Evolutionary conservation across 2,113 vertebrate species (phyloP).

Genomic region (Miniopterus natalensis): DNA sequence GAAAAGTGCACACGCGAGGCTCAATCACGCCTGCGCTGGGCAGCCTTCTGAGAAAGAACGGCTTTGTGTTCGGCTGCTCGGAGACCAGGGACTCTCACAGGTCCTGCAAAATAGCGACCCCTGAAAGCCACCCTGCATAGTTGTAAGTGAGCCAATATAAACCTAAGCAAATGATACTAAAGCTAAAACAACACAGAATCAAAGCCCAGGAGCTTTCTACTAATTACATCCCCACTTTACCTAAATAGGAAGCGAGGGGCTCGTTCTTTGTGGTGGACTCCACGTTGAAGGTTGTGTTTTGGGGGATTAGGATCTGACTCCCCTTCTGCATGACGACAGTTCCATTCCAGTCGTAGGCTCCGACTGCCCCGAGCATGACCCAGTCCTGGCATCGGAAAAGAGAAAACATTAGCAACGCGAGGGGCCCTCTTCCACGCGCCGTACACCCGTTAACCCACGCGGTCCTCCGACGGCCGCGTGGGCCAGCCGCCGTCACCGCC

Average conservation of each 20-base stretch:
- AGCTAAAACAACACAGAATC: not conserved
- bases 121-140: not conserved
- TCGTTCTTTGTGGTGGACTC: constrained; percentile 89
- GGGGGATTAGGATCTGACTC: constrained; percentile 84
- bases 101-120: not conserved
- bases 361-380: constrained; percentile 96
- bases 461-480: not conserved
- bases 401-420: not conserved
- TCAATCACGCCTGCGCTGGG: not conserved
- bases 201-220: not conserved
- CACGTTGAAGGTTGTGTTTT: constrained; percentile 90
- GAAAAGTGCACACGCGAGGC: accelerated
- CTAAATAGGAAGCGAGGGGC: constrained; percentile 94
- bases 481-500: not conserved
- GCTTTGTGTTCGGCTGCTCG: not conserved
- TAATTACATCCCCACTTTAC: constrained; percentile 85
- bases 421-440: not conserved
- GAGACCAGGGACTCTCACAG: not conserved
- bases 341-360: constrained; percentile 98
- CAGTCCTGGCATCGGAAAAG: constrained; percentile 88
- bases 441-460: not conserved
- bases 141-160: not conserved
- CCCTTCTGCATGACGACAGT: constrained; percentile 94
- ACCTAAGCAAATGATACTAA: not conserved
- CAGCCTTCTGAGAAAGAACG: not conserved